These are phyloP conservation scores for Ceriagrion tenellum DNA, from an alignment of 2,888 invertebrate species.

Conservation along the genomic window DNA sequence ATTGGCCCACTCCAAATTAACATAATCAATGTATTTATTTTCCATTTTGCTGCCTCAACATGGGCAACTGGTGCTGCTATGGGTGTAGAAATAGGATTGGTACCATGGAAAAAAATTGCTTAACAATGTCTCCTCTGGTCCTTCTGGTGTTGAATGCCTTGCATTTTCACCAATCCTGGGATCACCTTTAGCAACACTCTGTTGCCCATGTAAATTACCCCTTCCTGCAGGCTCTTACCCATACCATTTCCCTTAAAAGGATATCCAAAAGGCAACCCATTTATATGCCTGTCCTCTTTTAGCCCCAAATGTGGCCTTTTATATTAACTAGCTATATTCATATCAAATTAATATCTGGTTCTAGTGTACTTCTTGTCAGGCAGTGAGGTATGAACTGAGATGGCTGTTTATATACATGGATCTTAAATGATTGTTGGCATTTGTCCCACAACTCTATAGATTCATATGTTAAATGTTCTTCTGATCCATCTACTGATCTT, in stretches of 20 bases:
- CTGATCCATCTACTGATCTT: conserved; percentile 60
- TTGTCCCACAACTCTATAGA: conserved; percentile 11
- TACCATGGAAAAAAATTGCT: conserved; percentile 2
- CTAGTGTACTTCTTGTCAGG: conserved; percentile 47
- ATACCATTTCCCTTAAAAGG: conserved; percentile 45
- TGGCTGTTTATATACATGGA: conserved; percentile 58
- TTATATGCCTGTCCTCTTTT: conserved; percentile 63
- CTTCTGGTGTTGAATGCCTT: not conserved
- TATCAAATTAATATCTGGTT: conserved; percentile 65
- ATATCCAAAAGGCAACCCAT: conserved; percentile 68
- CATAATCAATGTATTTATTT: conserved; percentile 51
- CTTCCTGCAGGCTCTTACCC: conserved; percentile 57
- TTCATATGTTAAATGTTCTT: conserved; percentile 64
- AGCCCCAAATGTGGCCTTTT: conserved; percentile 65
- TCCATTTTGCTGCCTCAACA: conserved; percentile 62
- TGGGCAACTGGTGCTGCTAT: conserved; percentile 47
- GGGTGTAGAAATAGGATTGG: conserved; percentile 29
- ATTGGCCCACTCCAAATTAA: conserved; percentile 57
- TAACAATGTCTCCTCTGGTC: not conserved
- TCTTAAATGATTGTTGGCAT: conserved; percentile 37
- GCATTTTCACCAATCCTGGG: not conserved
- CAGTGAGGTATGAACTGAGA: conserved; percentile 63
- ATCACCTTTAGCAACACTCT: conserved; percentile 34
- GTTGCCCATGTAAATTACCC: conserved; percentile 43
- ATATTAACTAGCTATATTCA: conserved; percentile 64